Evolutionary conservation across 1,140 invertebrate genomes (phyloP).

Genomic region (Cotesia glomerata): DNA sequence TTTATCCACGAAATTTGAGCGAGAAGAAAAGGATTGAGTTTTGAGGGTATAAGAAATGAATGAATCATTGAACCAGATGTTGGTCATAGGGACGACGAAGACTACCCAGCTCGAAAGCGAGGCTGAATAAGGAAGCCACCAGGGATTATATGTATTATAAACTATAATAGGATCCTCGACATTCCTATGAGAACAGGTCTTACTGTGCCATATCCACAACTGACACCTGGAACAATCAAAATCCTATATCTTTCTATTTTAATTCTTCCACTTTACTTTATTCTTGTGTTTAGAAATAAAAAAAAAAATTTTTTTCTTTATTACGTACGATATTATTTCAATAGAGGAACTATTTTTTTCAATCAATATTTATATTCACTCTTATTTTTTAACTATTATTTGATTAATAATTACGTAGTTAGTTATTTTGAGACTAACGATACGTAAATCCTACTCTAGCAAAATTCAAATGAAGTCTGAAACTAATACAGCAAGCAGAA

Average conservation of each 20-base stretch:
- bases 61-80: not conserved
- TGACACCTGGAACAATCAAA: too few species aligned
- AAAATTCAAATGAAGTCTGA: too few species aligned
- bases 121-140: constrained; percentile 31
- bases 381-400: too few species aligned
- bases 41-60: not conserved
- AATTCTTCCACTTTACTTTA: not conserved
- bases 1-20: not conserved
- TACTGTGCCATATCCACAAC: constrained; percentile 34
- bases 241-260: constrained; percentile 17
- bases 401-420: too few species aligned
- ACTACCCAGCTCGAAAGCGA: not conserved
- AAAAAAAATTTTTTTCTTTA: too few species aligned
- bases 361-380: too few species aligned
- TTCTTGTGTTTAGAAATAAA: not conserved
- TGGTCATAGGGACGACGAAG: not conserved
- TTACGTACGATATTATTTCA: too few species aligned
- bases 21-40: not conserved
- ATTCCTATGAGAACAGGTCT: constrained; percentile 45
- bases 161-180: constrained; percentile 45
- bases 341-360: too few species aligned
- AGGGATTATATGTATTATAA: constrained; percentile 34
- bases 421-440: too few species aligned
- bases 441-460: too few species aligned
- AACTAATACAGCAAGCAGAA: too few species aligned